These are phyloP conservation scores for Galaxias olidus DNA, from an alignment of 2,797 vertebrate species.

Conservation along the genomic window DNA sequence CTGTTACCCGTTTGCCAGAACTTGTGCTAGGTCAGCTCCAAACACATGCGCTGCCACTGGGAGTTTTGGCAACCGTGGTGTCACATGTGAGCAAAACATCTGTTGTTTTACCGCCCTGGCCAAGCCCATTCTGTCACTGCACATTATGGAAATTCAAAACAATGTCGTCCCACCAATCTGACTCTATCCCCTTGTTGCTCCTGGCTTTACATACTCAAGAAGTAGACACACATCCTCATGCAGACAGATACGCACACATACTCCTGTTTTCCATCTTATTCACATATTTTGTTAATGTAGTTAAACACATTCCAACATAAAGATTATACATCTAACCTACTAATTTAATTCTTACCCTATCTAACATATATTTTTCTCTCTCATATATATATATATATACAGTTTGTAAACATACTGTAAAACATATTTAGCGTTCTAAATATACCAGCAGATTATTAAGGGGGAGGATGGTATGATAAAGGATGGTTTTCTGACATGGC, in stretches of 20 bases:
- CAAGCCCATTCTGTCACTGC: slow-evolving; percentile 96
- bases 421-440: slow-evolving; percentile 58
- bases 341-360: slow-evolving; percentile 25
- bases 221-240: no score
- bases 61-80: slow-evolving; percentile 69
- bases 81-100: slow-evolving; percentile 76
- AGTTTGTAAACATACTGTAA: no score
- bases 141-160: slow-evolving; percentile 97
- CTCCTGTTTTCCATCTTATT: no score
- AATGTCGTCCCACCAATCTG: slow-evolving; percentile 89
- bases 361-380: neutral
- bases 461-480: slow-evolving; percentile 46
- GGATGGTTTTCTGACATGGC: slow-evolving; percentile 49
- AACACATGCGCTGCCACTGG: slow-evolving; percentile 89
- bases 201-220: no score
- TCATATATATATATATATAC: no score
- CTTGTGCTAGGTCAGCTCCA: slow-evolving; percentile 89
- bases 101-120: slow-evolving; percentile 92
- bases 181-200: slow-evolving; percentile 82
- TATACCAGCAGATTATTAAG: slow-evolving; percentile 55
- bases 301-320: no score
- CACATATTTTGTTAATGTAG: no score
- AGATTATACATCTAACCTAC: no score
- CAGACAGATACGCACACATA: slow-evolving; percentile 1
- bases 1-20: slow-evolving; percentile 83